Conservation (phyloP, 2,797 vertebrate species). For the Cryptoprocta ferox region DNA sequence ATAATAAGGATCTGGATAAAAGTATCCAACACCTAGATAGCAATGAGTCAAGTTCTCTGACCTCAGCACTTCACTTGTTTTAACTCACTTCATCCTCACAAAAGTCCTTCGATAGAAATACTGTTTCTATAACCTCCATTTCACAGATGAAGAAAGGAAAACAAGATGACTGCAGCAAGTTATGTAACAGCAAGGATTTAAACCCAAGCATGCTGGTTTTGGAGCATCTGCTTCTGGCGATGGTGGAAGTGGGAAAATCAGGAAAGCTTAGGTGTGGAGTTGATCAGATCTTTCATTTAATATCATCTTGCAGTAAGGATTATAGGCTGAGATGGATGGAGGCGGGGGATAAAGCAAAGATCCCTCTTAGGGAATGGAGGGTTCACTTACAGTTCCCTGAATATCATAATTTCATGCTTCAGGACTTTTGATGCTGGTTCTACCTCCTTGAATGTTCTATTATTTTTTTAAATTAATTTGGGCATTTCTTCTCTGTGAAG, state of each 20-base stretch:
- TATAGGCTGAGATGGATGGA: not conserved
- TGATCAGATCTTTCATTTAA: not conserved
- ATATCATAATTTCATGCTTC: not conserved
- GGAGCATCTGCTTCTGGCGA: not conserved
- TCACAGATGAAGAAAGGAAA: not conserved
- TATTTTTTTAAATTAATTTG: not conserved
- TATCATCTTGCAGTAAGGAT: not conserved
- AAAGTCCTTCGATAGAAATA: not conserved
- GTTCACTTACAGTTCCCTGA: not conserved
- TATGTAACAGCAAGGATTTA: not conserved
- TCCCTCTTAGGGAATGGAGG: not conserved
- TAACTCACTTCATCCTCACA: not conserved
- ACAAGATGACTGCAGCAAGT: not conserved
- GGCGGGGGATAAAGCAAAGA: not conserved
- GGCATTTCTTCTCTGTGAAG: not conserved
- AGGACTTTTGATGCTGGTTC: not conserved
- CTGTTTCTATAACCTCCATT: not conserved
- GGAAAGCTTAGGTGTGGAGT: not conserved
- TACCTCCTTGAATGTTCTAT: not conserved
- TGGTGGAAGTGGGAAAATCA: not conserved
- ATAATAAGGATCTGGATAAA: not conserved
- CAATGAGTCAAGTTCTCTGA: not conserved
- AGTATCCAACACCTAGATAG: not conserved
- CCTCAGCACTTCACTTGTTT: not conserved
- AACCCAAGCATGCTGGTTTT: not conserved